Evolutionary conservation across 2,888 invertebrate genomes (phyloP), one percentile per base, ranked within the genome.

Genomic region (Ochlodes sylvanus): DNA sequence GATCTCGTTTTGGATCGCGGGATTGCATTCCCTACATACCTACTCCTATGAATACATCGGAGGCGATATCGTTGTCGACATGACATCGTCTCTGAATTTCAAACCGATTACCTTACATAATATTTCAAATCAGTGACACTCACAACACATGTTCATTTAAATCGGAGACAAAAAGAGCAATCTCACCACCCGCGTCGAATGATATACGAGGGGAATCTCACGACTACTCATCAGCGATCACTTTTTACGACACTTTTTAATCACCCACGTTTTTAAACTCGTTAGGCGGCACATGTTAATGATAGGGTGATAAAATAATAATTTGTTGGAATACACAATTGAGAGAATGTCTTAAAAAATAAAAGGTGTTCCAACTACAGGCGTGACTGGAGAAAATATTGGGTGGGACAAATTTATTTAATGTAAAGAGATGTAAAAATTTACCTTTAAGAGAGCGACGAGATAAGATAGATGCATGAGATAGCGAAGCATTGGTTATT

Each of bases 161-260:
- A 41, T 54, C 6, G 9, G 21, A 41, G 21, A 55, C 41, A 55
- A 63, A 63, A 63, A 63, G 19, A 27, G 21, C 19, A n/a, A 42
- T 14, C 52, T 42, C 15, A 7, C 63, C 63, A 63, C 63, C 63
- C 63, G 63, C 63, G 63, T 44, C 32, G 63, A 63, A 3, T 63
- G 63, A 56, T 63, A 55, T 55, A 63, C 44, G 63, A 41, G 55
- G 3, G 38, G 15, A 42, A 54, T 56, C 63, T 27, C 32, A 61
- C 50, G 50, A 50, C 50, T 15, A 15, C 44, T 34, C 55, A 63
- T 17, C 42, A 54, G 10, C 42, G 14, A 63, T 63, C 42, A 55
- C 44, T 21, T 63, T 56, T 63, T 63, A 63, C 55, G 63, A 63
- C 55, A 56, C 14, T 63, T 63, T 63, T 55, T 63, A 63, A 55